phyloP scores from a whole-genome alignment of 2,888 invertebrate species.

The Monochamus alternatus region DNA sequence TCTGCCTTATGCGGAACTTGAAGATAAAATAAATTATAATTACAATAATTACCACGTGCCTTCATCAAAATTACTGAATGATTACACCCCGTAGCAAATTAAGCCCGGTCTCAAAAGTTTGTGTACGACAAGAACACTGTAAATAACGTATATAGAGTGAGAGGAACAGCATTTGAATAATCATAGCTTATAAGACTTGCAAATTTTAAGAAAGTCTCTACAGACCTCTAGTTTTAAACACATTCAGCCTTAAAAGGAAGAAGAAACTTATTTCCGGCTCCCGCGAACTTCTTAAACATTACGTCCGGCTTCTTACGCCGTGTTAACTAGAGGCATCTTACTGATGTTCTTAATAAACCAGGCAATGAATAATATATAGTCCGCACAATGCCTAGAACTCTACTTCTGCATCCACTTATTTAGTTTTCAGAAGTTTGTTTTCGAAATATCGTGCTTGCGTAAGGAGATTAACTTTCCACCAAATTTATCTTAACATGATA shows the following conservation, averaged over 20 bases:
- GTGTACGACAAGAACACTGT: conserved; percentile 12
- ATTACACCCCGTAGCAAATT: not conserved
- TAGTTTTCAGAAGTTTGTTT: conserved; percentile 36
- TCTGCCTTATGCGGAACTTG: too few relatives aligned
- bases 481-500: too few relatives aligned
- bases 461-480: not conserved
- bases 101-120: not conserved
- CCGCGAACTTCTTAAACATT: conserved; percentile 57
- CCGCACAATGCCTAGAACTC: conserved; percentile 37
- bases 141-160: conserved; percentile 11
- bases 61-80: not conserved
- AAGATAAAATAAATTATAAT: too few relatives aligned
- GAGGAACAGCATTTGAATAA: conserved; percentile 38
- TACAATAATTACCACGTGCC: not conserved
- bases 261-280: conserved; percentile 58
- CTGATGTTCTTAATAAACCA: conserved; percentile 54
- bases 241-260: conserved; percentile 52
- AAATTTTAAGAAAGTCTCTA: conserved; percentile 49
- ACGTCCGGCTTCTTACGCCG: conserved; percentile 52
- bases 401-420: conserved; percentile 37
- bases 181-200: conserved; percentile 51
- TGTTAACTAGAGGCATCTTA: conserved; percentile 50
- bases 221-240: conserved; percentile 52
- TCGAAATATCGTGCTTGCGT: conserved; percentile 7
- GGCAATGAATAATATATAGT: conserved; percentile 53